These are phyloP conservation scores for Acanthopagrus latus DNA, from an alignment of 2,797 vertebrate genomes.

Conservation along the genomic window DNA sequence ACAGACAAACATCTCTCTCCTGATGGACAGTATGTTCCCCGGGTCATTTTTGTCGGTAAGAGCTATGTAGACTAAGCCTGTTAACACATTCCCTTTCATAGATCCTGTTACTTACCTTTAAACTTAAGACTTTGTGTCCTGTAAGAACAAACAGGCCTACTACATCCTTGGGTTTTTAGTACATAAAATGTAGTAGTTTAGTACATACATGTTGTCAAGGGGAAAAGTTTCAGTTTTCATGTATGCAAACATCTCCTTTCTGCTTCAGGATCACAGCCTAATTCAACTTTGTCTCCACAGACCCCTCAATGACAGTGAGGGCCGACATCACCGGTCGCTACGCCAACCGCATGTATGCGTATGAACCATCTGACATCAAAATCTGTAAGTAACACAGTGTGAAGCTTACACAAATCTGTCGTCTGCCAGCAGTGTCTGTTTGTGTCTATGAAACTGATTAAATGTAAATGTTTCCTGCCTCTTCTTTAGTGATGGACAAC, in stretches of 20 bases:
- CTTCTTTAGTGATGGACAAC: slow-evolving; percentile 84
- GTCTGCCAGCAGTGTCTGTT: background rate
- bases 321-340: slow-evolving; percentile 95
- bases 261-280: too few species aligned
- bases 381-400: slow-evolving; percentile 86
- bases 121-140: background rate
- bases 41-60: slow-evolving; percentile 88
- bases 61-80: background rate
- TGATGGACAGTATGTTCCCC: slow-evolving; percentile 96
- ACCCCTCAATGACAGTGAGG: slow-evolving; percentile 96
- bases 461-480: background rate
- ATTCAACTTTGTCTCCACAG: slow-evolving; percentile 74
- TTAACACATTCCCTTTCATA: background rate
- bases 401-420: background rate
- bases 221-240: background rate
- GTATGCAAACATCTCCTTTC: background rate
- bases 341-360: slow-evolving; percentile 94
- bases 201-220: background rate
- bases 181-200: background rate
- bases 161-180: background rate
- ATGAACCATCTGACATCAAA: slow-evolving; percentile 90
- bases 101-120: background rate
- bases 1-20: slow-evolving; percentile 95
- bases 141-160: background rate
- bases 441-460: background rate